These are phyloP conservation scores for Bhutanitis thaidina DNA, from an alignment of 2,888 invertebrate species.

Conservation along the genomic window DNA sequence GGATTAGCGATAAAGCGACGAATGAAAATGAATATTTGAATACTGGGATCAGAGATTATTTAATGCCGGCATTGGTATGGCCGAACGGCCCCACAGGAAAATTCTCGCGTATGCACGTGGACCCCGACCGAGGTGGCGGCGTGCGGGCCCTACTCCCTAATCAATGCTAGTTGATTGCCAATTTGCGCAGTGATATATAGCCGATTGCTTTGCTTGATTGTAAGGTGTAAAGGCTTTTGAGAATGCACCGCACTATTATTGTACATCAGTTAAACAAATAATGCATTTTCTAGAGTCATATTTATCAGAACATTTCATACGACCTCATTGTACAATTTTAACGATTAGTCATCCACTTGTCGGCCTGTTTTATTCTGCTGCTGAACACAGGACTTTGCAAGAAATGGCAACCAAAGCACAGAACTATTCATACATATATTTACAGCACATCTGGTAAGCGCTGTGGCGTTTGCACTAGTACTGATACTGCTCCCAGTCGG, in stretches of 20 bases:
- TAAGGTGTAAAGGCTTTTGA: slow-evolving; percentile 18
- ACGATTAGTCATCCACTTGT: no score
- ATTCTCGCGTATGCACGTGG: slow-evolving; percentile 25
- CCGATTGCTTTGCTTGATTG: slow-evolving; percentile 50
- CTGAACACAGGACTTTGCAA: no score
- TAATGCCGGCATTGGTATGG: slow-evolving; percentile 43
- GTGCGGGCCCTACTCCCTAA: slow-evolving; percentile 39
- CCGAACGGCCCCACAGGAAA: slow-evolving; percentile 28
- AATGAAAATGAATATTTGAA: slow-evolving; percentile 66
- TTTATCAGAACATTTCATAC: no score
- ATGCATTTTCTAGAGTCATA: not conserved
- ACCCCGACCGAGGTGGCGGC: slow-evolving; percentile 32
- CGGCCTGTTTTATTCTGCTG: no score
- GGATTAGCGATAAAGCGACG: slow-evolving; percentile 52
- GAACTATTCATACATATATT: no score
- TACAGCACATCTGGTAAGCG: no score
- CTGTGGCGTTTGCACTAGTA: no score
- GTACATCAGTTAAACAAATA: not conserved
- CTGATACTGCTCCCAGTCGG: no score
- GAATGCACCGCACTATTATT: not conserved
- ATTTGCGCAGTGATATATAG: slow-evolving; percentile 60
- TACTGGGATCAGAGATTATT: slow-evolving; percentile 56
- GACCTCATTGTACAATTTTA: no score
- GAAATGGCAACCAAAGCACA: no score
- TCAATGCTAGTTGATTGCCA: slow-evolving; percentile 63